phyloP scores from a whole-genome alignment of 2,888 invertebrate genomes.

The Caenorhabditis auriculariae region DNA sequence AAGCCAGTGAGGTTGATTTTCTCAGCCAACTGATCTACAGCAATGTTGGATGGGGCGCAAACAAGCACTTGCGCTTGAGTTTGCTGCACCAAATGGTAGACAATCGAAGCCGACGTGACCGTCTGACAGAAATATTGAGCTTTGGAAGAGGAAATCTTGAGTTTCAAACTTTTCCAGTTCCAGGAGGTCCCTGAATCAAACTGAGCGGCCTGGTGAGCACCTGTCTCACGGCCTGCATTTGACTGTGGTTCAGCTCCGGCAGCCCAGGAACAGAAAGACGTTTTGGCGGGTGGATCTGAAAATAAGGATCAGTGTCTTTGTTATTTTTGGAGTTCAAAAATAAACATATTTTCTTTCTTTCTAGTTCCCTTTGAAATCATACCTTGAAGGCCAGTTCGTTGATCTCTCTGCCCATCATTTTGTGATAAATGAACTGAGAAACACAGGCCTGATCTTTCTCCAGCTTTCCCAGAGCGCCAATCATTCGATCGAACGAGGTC shows the following conservation, averaged over 20 bases:
- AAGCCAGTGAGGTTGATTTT: conserved; percentile 96
- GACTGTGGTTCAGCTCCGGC: conserved; percentile 95
- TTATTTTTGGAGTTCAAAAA: conserved; percentile 12
- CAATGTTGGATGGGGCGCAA: conserved; percentile 98
- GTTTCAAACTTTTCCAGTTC: conserved; percentile 41
- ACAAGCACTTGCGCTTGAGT: conserved; percentile 77
- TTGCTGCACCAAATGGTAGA: conserved; percentile 93
- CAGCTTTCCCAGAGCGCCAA: conserved; percentile 87
- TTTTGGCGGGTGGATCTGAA: conserved; percentile 77
- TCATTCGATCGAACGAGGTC: conserved; percentile 73
- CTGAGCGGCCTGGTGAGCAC: conserved; percentile 92
- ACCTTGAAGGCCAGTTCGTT: conserved; percentile 67
- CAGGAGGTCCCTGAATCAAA: conserved; percentile 79
- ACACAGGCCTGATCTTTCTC: conserved; percentile 94
- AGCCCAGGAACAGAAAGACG: conserved; percentile 86
- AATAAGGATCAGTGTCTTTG: background rate
- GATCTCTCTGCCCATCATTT: conserved; percentile 77
- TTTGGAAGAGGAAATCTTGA: background rate
- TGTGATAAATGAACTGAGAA: conserved; percentile 95
- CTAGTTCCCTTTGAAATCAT: background rate
- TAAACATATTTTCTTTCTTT: background rate
- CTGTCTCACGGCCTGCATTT: conserved; percentile 97
- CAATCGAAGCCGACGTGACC: conserved; percentile 97
- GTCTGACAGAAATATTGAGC: conserved; percentile 71
- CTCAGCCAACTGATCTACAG: conserved; percentile 97